phyloP scores from a whole-genome alignment of 2,797 vertebrate genomes.

The Esox lucius region DNA sequence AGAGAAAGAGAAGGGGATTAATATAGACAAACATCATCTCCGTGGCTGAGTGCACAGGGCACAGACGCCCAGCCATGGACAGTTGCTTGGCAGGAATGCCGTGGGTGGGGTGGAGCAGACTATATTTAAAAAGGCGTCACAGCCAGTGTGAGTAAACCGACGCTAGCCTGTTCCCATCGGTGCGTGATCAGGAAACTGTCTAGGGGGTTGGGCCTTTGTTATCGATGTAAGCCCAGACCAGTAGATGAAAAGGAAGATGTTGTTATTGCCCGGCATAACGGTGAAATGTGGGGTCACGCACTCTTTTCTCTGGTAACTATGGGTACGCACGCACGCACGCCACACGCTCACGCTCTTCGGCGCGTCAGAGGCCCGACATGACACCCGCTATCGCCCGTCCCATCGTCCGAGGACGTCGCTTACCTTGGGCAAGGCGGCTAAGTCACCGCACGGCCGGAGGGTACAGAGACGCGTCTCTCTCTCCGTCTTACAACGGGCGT shows the following conservation, averaged over 20 bases:
- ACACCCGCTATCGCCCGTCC: background rate
- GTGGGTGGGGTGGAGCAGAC: conserved; percentile 49
- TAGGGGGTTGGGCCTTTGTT: background rate
- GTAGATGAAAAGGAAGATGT: background rate
- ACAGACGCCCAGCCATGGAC: conserved; percentile 57
- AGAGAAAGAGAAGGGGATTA: conserved; percentile 59
- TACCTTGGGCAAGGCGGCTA: conserved; percentile 68
- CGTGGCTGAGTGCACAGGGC: conserved; percentile 56
- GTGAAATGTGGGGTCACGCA: background rate
- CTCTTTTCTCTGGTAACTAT: background rate
- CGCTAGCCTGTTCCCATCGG: conserved; percentile 55
- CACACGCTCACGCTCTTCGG: background rate
- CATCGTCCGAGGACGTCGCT: background rate
- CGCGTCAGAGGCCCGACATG: too few relatives aligned
- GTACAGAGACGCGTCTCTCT: conserved; percentile 76
- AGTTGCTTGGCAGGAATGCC: conserved; percentile 73
- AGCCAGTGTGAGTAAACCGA: conserved; percentile 58
- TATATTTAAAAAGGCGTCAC: conserved; percentile 75
- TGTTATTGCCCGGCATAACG: background rate
- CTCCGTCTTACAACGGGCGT: conserved; percentile 72
- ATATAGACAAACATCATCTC: conserved; percentile 62
- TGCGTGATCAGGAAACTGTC: conserved; percentile 22
- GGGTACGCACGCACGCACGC: background rate
- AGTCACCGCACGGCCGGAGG: conserved; percentile 66
- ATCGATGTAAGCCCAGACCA: background rate